A percentile compares a stretch with the other conserved stretches of the same genome.
Conservation (phyloP, 2,797 vertebrate genomes). For the Limnodromus scolopaceus region DNA sequence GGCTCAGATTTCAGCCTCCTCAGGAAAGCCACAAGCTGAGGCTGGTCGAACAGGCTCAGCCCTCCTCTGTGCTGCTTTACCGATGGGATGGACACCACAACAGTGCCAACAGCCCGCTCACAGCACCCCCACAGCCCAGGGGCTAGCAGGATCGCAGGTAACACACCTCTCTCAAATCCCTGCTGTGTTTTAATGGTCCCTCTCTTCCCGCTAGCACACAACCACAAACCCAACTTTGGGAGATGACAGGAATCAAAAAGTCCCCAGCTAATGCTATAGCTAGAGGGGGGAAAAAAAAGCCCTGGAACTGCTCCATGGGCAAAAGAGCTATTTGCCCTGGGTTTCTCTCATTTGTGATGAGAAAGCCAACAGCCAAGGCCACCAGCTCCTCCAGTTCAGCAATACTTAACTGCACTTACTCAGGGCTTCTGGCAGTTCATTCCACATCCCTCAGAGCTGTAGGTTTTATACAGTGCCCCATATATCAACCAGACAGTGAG, state of each 20-base stretch:
- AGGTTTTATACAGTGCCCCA: neutral
- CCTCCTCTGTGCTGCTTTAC: neutral
- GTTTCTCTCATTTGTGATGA: neutral
- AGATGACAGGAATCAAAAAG: neutral
- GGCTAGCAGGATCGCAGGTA: neutral
- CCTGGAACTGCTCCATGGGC: neutral
- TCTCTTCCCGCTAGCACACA: neutral
- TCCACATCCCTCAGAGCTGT: neutral
- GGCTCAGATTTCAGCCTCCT: neutral
- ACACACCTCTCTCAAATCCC: neutral
- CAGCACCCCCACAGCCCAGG: neutral
- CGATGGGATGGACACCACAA: neutral
- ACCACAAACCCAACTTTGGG: neutral
- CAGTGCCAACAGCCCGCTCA: neutral
- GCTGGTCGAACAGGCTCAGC: neutral
- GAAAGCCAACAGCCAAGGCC: neutral
- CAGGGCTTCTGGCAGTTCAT: neutral
- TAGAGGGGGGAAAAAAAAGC: neutral
- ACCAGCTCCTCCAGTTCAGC: neutral
- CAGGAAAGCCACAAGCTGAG: neutral
- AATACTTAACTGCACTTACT: neutral
- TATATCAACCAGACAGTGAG: conserved; percentile 18
- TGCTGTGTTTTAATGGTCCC: accelerated
- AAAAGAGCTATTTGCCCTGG: neutral
- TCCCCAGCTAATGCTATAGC: neutral